Percentiles rank a stretch among this genome's conserved stretches.
Conservation (phyloP, 2,888 invertebrate species). For the Digitonthophagus gazella region DNA sequence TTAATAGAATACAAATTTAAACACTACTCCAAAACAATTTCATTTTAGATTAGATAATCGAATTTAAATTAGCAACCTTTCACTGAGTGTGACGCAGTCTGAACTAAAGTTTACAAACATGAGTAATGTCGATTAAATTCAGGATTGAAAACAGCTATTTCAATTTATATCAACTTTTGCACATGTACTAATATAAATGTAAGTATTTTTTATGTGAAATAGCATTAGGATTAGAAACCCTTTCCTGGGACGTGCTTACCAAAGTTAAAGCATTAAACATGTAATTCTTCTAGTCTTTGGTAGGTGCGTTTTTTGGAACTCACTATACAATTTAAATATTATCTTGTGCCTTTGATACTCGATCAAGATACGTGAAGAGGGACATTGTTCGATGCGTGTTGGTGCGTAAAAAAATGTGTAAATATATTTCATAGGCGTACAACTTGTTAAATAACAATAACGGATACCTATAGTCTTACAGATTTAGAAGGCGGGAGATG, state of each 20-base stretch:
- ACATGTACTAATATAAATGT: too few relatives aligned
- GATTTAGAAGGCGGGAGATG: background rate
- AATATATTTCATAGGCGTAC: background rate
- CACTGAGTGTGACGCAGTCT: too few relatives aligned
- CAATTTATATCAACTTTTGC: too few relatives aligned
- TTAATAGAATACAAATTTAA: too few relatives aligned
- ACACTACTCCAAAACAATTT: too few relatives aligned
- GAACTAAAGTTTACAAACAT: too few relatives aligned
- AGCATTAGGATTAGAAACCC: background rate
- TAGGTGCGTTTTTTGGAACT: background rate
- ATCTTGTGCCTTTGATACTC: background rate
- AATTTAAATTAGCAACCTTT: too few relatives aligned
- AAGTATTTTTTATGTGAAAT: background rate
- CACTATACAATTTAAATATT: background rate
- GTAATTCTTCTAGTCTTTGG: background rate
- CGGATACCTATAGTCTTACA: background rate
- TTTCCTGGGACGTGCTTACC: background rate
- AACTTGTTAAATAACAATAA: background rate
- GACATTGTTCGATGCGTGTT: background rate
- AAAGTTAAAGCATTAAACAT: background rate
- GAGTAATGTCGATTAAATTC: too few relatives aligned
- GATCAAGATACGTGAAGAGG: background rate
- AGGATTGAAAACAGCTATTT: too few relatives aligned
- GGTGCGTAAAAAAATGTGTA: background rate
- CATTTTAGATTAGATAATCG: too few relatives aligned